Percentiles rank a stretch among this genome's conserved stretches.
phyloP scores from a whole-genome alignment of 23 tunicate genomes.

The Oikopleura vanhoeffeni region DNA sequence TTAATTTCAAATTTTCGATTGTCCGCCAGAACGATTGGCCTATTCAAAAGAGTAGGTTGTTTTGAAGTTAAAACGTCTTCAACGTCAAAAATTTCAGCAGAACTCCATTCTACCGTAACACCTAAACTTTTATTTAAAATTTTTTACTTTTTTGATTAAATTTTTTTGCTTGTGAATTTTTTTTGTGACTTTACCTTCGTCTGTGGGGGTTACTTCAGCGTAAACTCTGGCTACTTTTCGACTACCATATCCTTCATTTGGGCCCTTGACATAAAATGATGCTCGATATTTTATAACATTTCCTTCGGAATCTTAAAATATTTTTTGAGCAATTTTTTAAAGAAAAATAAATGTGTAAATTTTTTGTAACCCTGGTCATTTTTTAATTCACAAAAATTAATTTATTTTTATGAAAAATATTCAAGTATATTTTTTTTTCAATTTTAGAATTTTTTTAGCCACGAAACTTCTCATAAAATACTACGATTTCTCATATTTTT shows the following conservation, averaged over 20 bases:
- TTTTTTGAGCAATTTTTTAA: too few species aligned
- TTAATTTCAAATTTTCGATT: background rate
- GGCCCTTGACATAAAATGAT: background rate
- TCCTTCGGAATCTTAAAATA: background rate
- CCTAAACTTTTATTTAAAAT: too few species aligned
- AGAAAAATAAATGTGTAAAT: too few species aligned
- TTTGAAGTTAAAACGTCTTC: background rate
- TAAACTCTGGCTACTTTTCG: conserved; percentile 2
- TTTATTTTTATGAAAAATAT: too few species aligned
- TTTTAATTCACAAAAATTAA: too few species aligned
- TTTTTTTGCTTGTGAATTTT: background rate
- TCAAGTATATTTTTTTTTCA: too few species aligned
- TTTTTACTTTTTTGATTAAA: background rate
- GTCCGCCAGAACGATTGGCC: background rate
- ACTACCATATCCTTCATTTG: background rate
- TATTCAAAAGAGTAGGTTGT: too few species aligned
- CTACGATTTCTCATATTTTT: too few species aligned
- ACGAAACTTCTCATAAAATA: too few species aligned
- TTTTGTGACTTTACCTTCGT: background rate
- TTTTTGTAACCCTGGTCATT: too few species aligned
- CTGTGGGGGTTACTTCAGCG: background rate
- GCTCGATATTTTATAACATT: background rate
- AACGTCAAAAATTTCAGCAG: background rate
- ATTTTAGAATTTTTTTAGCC: too few species aligned
- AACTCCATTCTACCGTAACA: background rate